A percentile compares a stretch with the other conserved stretches of the same genome.
Evolutionary conservation across 2,113 vertebrate genomes (phyloP).

Genomic region (Psophia crepitans): DNA sequence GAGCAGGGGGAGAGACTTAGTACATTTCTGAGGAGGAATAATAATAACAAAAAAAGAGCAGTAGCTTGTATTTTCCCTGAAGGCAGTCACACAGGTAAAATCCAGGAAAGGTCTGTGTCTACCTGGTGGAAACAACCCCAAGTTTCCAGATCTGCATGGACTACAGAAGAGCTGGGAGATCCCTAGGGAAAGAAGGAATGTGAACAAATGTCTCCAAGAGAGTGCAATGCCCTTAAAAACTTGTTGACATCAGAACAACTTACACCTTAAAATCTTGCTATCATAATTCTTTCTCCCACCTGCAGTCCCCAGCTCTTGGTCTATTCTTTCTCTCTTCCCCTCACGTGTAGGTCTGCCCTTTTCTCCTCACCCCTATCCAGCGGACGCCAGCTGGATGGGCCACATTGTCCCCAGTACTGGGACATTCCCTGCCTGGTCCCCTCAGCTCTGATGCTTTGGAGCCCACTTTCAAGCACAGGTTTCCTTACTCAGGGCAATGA

Average conservation of each 20-base stretch:
- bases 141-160: background rate
- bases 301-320: background rate
- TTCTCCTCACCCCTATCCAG: background rate
- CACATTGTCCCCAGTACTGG: background rate
- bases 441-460: background rate
- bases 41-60: background rate
- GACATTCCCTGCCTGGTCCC: fast-evolving
- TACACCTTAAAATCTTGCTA: background rate
- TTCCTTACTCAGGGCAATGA: background rate
- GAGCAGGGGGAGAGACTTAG: slow-evolving; percentile 13
- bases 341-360: background rate
- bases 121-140: background rate
- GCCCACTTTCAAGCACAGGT: background rate
- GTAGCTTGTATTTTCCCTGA: background rate
- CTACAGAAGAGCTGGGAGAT: background rate
- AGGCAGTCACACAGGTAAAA: background rate
- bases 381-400: background rate
- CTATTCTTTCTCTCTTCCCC: background rate
- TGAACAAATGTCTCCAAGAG: background rate
- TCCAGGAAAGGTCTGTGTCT: background rate
- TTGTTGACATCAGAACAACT: background rate
- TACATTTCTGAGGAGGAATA: background rate
- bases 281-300: background rate
- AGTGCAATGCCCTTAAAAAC: background rate
- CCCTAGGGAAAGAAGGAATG: background rate